phyloP scores from a whole-genome alignment of 2,888 invertebrate species.

The Alitta virens region DNA sequence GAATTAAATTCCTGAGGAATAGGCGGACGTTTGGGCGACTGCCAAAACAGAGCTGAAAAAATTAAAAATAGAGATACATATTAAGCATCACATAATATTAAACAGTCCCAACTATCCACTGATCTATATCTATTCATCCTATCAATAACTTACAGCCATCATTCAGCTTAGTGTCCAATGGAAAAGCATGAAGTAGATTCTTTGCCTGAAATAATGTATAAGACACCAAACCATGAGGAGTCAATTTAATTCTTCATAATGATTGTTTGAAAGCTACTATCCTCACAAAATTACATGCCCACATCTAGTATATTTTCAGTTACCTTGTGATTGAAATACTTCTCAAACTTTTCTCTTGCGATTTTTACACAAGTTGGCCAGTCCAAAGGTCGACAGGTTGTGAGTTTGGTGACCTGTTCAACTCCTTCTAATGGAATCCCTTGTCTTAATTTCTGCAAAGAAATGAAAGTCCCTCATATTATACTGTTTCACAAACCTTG shows the following conservation, averaged over 20 bases:
- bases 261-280: too few species aligned
- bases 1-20: conserved; percentile 49
- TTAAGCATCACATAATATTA: too few species aligned
- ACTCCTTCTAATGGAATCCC: conserved; percentile 44
- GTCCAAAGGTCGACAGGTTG: conserved; percentile 33
- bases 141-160: conserved; percentile 49
- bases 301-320: too few species aligned
- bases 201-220: conserved; percentile 42
- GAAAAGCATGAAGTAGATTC: conserved; percentile 54
- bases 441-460: conserved; percentile 33
- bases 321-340: conserved; percentile 57
- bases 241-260: too few species aligned
- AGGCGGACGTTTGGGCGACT: conserved; percentile 56
- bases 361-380: conserved; percentile 49
- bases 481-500: neutral
- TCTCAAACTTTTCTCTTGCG: conserved; percentile 56
- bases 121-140: too few species aligned
- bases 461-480: neutral
- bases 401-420: conserved; percentile 41
- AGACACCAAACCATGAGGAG: too few species aligned
- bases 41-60: conserved; percentile 54
- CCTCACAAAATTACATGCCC: too few species aligned
- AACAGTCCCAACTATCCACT: too few species aligned
- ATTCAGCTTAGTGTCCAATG: conserved; percentile 47
- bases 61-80: too few species aligned